Evolutionary conservation across 2,888 invertebrate genomes (phyloP).

Genomic region (Phyllotreta striolata): DNA sequence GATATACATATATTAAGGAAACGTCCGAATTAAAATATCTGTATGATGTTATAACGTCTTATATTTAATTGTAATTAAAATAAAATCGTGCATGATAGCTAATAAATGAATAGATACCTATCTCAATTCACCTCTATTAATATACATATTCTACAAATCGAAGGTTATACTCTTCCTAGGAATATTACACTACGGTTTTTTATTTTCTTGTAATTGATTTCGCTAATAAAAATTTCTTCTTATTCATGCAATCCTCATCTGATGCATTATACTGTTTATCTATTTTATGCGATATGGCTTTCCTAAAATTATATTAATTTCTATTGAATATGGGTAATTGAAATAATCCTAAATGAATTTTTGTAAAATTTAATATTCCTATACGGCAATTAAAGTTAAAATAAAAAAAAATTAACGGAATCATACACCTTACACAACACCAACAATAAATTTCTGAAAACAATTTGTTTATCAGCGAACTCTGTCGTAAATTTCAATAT

Average conservation of each 20-base stretch:
- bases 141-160: slow-evolving; percentile 46
- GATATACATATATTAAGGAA: neutral
- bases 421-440: slow-evolving; percentile 25
- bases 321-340: too few relatives aligned
- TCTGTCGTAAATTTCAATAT: slow-evolving; percentile 37
- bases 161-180: slow-evolving; percentile 41
- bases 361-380: slow-evolving; percentile 24
- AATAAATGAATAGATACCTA: slow-evolving; percentile 46
- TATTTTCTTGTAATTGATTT: too few relatives aligned
- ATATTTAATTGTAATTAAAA: slow-evolving; percentile 37
- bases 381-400: slow-evolving; percentile 18
- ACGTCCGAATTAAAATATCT: slow-evolving; percentile 31
- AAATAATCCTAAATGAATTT: neutral
- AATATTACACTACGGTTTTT: too few relatives aligned
- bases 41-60: slow-evolving; percentile 25
- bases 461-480: slow-evolving; percentile 29
- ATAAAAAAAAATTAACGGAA: slow-evolving; percentile 17
- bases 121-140: slow-evolving; percentile 49
- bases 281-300: too few relatives aligned
- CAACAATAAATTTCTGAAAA: slow-evolving; percentile 32
- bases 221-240: too few relatives aligned
- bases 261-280: too few relatives aligned
- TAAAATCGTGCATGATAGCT: slow-evolving; percentile 41
- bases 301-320: too few relatives aligned
- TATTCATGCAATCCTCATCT: too few relatives aligned